Conservation (phyloP, 2,113 vertebrate species). For the Eira barbara region DNA sequence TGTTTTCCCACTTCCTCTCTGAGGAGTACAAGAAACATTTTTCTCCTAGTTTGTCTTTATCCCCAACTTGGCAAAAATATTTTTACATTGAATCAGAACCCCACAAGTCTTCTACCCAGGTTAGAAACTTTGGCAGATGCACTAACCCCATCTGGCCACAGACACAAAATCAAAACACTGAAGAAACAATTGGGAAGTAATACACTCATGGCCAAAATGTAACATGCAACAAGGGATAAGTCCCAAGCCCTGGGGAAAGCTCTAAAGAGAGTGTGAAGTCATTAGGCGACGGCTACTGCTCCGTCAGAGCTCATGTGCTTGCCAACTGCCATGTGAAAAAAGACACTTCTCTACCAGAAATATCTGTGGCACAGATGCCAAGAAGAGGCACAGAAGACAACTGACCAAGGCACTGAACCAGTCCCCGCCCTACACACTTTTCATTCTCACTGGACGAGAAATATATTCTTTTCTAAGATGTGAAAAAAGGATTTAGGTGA, state of each 20-base stretch:
- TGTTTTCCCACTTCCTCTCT: slow-evolving; percentile 15
- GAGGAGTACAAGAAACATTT: not conserved
- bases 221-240: not conserved
- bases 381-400: not conserved
- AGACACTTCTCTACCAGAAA: not conserved
- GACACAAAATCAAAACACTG: not conserved
- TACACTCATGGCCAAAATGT: not conserved
- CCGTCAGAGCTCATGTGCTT: not conserved
- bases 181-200: not conserved
- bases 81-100: not conserved
- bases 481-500: not conserved
- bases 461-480: not conserved
- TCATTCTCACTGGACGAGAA: not conserved
- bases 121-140: not conserved
- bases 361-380: not conserved
- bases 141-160: not conserved
- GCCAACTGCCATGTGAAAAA: not conserved
- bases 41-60: not conserved
- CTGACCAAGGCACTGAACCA: not conserved
- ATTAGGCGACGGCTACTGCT: not conserved
- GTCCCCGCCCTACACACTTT: not conserved
- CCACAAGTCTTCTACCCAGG: not conserved
- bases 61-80: slow-evolving; percentile 35
- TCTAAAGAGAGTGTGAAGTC: not conserved
- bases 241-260: not conserved